Conservation (phyloP, 2,888 invertebrate genomes). For the Hesperia comma region DNA sequence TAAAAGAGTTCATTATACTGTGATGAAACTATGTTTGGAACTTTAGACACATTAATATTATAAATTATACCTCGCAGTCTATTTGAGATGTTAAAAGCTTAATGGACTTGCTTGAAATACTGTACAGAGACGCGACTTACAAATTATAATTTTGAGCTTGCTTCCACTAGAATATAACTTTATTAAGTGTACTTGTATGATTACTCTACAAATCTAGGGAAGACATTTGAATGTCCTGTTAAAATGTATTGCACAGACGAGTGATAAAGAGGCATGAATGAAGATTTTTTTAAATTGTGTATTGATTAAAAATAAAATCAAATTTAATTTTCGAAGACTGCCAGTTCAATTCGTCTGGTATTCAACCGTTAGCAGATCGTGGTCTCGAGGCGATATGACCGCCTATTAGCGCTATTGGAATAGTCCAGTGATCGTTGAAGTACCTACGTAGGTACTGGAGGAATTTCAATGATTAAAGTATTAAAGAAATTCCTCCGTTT, state of each 20-base stretch:
- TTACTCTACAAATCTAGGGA: too few relatives aligned
- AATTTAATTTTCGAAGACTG: neutral
- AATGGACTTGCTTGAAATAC: conserved; percentile 27
- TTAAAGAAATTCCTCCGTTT: neutral
- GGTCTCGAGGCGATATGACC: conserved; percentile 53
- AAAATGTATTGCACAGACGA: too few relatives aligned
- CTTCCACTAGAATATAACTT: neutral
- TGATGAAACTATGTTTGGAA: conserved; percentile 36
- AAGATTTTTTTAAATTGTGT: too few relatives aligned
- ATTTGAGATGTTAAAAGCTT: conserved; percentile 26
- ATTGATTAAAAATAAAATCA: too few relatives aligned
- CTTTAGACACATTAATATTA: conserved; percentile 43
- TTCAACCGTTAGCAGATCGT: conserved; percentile 48
- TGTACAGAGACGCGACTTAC: conserved; percentile 10
- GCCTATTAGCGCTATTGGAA: conserved; percentile 61
- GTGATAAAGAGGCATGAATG: too few relatives aligned
- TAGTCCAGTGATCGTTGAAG: conserved; percentile 62
- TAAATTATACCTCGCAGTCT: conserved; percentile 41
- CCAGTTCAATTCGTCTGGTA: conserved; percentile 38
- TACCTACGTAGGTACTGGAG: conserved; percentile 40
- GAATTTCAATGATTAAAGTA: conserved; percentile 44
- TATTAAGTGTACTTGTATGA: too few relatives aligned
- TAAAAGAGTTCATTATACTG: neutral
- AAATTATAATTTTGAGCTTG: conserved; percentile 24
- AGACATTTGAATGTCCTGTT: too few relatives aligned